Conservation (phyloP, 2,888 invertebrate species). For the Phasia obesa region DNA sequence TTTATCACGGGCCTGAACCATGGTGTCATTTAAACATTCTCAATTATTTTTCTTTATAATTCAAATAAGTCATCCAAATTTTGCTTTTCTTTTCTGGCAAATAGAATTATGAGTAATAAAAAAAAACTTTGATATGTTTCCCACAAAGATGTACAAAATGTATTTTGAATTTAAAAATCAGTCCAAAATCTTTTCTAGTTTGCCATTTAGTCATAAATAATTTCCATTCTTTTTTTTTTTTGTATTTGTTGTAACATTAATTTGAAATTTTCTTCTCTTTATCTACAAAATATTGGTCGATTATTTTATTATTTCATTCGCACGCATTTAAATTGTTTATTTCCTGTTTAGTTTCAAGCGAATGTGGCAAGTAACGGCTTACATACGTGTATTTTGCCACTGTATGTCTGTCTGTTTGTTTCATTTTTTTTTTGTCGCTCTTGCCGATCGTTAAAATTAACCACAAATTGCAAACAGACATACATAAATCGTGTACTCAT, state of each 20-base stretch:
- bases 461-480: slow-evolving; percentile 56
- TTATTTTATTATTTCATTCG: slow-evolving; percentile 66
- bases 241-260: too few species aligned
- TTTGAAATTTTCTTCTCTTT: slow-evolving; percentile 18
- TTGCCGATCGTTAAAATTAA: slow-evolving; percentile 59
- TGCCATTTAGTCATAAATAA: slow-evolving; percentile 13
- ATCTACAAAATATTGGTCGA: slow-evolving; percentile 57
- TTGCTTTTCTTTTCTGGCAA: too few species aligned
- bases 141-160: not conserved
- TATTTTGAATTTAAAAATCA: not conserved
- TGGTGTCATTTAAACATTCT: too few species aligned
- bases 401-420: slow-evolving; percentile 48
- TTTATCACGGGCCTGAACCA: too few species aligned
- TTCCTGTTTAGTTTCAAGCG: slow-evolving; percentile 73
- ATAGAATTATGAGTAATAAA: not conserved
- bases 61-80: too few species aligned
- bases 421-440: slow-evolving; percentile 6
- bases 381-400: slow-evolving; percentile 29
- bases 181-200: slow-evolving; percentile 9
- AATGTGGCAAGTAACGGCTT: slow-evolving; percentile 9
- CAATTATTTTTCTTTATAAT: too few species aligned
- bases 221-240: slow-evolving; percentile 3
- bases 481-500: not conserved
- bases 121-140: not conserved
- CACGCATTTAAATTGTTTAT: slow-evolving; percentile 74